Base-by-base conservation (phyloP, 2,888 invertebrate species). In the Sminthurinus aureus region DNA sequence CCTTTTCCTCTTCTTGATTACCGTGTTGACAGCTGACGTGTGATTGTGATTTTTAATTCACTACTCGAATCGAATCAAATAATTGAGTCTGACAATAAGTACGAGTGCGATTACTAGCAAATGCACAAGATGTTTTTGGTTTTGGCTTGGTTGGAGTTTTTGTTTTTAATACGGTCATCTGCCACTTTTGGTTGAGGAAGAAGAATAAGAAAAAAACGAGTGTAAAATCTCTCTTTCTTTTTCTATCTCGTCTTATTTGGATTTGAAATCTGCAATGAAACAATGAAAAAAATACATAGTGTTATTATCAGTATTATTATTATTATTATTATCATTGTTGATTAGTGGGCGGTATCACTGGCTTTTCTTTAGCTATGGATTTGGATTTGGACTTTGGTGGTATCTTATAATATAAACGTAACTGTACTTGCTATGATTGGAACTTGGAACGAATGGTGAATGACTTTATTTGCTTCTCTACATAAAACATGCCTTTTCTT, bases 261-360 rank as follows among this genome's bases (percentile, higher is more conserved):
- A 13, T 24, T 12, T 26, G 3, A 71, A 26, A 3, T 20, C 67
- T 79, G 69, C 18, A 77, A 77, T 75, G 13, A 77, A 79, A 79
- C 79, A 79, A 79, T 79, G 69, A 79, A 69, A 69, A 69, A 69
- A 79, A 79, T 79, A 79, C 66, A 79, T 79, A 38, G 38, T n/a
- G n/a, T n/a, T n/a, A n/a, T n/a, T n/a, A n/a, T n/a, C n/a, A n/a
- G n/a, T n/a, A 38, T 38, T 38, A 38, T 38, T 38, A 38, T 38
- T 38, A 38, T 38, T 38, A 64, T 77, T 79, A 71, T 71, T 71
- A 69, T 26, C 52, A n/a, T 38, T 69, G n/a, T 38, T 77, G 66
- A 78, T 78, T 78, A 78, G 78, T 18, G 58, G 66, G 78, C 66
- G 66, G 24, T 18, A 24, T 38, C 22, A 26, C 9, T 26, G 24